Base-by-base conservation (phyloP, 1,140 invertebrate genomes). In the Scaptomyza pallida region DNA sequence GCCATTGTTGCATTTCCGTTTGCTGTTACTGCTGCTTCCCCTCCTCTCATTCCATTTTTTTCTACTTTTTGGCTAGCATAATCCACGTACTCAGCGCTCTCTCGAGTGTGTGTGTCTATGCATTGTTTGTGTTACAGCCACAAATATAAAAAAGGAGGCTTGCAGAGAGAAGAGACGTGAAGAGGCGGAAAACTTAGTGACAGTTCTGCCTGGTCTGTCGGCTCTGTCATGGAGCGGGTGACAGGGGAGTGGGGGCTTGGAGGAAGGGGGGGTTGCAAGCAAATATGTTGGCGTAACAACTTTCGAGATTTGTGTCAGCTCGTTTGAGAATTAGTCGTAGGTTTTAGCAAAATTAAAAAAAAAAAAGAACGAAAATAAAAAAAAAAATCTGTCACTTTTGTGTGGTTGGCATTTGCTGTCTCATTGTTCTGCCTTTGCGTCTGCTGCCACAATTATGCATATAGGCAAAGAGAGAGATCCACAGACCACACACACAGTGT, bases 241-340 rank as follows among this genome's bases (percentile, higher is more conserved):
- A 6, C 17, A 19, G 3, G 12, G 5, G 43, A 10, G 40, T 4
- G 6, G 2, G 10, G 35, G 10, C 15, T 0, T 4, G 17, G 43
- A 1, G 17, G 43, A 6, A 16, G 57, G 33, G 17, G 17, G 23
- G 57, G 2, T 33, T 17, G 63, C 45, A 45, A 60, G 65, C 48
- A 79, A 75, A 75, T 76, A 85, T 60, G 77, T 81, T 86, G 81
- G 68, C 64, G 77, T 78, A 74, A 74, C 75, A 86, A 86, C 74
- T 86, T 81, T 78, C 72, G 61, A 86, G 81, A 86, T 86, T 86
- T 86, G 81, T 86, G 82, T 88, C 81, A 86, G 81, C 78, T 86
- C 81, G 81, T 86, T 86, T 86, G 81, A 86, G 81, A 86, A 86
- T 86, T 86, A 86, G 82, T 88, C 78, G 77, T 88, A 78, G 81